Base-by-base conservation (phyloP, 30 jellyfish, hydroid and myxozoan species). In the Calvadosia cruxmelitensis region DNA sequence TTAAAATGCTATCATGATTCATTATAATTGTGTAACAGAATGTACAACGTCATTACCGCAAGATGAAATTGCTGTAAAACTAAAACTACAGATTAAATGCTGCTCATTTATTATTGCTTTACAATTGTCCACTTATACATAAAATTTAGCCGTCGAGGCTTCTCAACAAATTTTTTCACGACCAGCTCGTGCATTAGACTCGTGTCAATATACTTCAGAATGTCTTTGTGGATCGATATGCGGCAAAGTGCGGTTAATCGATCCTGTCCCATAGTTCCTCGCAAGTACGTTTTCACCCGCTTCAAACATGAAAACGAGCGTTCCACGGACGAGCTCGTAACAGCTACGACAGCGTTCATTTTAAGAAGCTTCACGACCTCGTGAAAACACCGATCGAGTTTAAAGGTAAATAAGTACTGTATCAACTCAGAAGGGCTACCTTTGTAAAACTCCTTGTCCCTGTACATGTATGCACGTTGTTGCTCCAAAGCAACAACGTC, bases 191-290 rank as follows among this genome's bases (percentile, higher is more conserved):
- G 52, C 2, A 77, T 29, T 2, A 0, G 64, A 15, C 50, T 74
- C 29, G 33, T 20, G 27, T 63, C 71, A 20, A 52, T 7, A 24
- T 74, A 76, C 69, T 63, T 64, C 27, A 74, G 23, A 25, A 74
- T 64, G 27, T 64, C 71, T 29, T 74, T 74, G 26, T 74, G 80
- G 12, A 66, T 50, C 0, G 31, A 24, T 1, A 66, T 78, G 27
- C 91, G 53, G 34, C 91, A 78, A 0, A 78, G 2, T 30, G 77
- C 33, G 0, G 65, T 75, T 26, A 78, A 77, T 27, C 76, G 35
- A 16, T 69, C 82, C 50, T 68, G 83, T 3, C 83, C 78, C 91
- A 78, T 78, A 29, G 24, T 68, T 20, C 50, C 69, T 27, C 82
- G 57, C 1, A 78, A 29, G 68, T 76, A 76, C 1, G 87, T 66